Base-by-base conservation (phyloP, 1,140 invertebrate species). In the Orchesella cincta region DNA sequence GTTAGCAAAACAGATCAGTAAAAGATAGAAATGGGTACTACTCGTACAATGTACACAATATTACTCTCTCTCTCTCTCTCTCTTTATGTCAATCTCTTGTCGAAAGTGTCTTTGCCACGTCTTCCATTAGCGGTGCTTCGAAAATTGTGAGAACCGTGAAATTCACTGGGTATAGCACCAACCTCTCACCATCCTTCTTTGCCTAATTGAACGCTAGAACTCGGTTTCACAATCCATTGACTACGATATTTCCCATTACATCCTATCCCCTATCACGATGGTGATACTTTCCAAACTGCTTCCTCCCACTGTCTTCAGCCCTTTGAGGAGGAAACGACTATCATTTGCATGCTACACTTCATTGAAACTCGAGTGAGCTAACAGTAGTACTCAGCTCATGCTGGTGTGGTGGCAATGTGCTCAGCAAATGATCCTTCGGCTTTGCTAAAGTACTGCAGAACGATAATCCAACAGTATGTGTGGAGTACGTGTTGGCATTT, bases 131-230 rank as follows among this genome's bases (percentile, higher is more conserved):
- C 39, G 39, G 39, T 20, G 39, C 8, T 46, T 8, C 39, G 39
- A 46, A 46, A 46, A 46, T 46, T 46, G 39, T 46, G 20, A 46
- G 62, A 67, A 33, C 28, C 23, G 52, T 31, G 33, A 67, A 67
- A 67, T 8, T 33, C 31, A 46, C 39, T 20, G 39, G 8, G 8
- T 8, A 46, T 8, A 46, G 20, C 39, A 46, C 20, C 8, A 46
- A 12, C 26, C 62, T 67, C 31, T 5, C 23, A 23, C 26, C 5
- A 67, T 67, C 31, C 28, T 29, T 33, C 29, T 31, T 33, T 29
- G 31, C 62, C 31, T 67, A 67, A 67, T 67, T 67, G 62, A 67
- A 23, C 62, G n/a, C 33, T 67, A 12, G 62, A 67, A 67, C n/a
- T 67, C 8, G 28, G 62, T 67, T 67, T 67, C 31, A 67, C 62